Conservation (phyloP, 2,113 vertebrate genomes). For the Gnathonemus longibarbis region DNA sequence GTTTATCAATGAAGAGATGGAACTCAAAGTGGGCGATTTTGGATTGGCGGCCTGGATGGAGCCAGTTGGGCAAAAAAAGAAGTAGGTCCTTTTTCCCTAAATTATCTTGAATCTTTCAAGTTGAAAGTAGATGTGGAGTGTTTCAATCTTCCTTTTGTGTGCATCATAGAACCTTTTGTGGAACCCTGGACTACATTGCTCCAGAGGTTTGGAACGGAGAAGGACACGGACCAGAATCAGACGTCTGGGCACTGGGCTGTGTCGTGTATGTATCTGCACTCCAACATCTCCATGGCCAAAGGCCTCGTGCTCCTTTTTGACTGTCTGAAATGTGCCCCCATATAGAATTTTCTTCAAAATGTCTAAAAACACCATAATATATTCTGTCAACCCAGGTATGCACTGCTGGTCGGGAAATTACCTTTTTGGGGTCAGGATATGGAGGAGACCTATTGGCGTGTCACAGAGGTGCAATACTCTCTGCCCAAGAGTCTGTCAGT, state of each 20-base stretch:
- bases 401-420: constrained; percentile 84
- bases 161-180: constrained; percentile 76
- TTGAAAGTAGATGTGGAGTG: background rate
- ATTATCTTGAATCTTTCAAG: background rate
- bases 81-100: constrained; percentile 52
- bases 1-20: constrained; percentile 97
- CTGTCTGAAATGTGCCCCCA: background rate
- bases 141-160: background rate
- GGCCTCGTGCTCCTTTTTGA: background rate
- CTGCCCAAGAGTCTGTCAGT: constrained; percentile 75
- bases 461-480: constrained; percentile 86
- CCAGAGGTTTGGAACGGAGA: constrained; percentile 94
- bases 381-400: constrained; percentile 69
- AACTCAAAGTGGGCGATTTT: constrained; percentile 91
- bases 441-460: constrained; percentile 93
- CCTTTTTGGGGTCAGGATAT: constrained; percentile 94
- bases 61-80: constrained; percentile 73
- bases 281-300: background rate
- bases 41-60: constrained; percentile 85
- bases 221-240: constrained; percentile 87
- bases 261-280: constrained; percentile 79
- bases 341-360: background rate
- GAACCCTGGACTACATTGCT: constrained; percentile 95
- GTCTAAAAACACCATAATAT: background rate
- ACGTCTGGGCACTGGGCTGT: constrained; percentile 93